phyloP scores from a whole-genome alignment of 2,888 invertebrate species.

The Sesia apiformis region DNA sequence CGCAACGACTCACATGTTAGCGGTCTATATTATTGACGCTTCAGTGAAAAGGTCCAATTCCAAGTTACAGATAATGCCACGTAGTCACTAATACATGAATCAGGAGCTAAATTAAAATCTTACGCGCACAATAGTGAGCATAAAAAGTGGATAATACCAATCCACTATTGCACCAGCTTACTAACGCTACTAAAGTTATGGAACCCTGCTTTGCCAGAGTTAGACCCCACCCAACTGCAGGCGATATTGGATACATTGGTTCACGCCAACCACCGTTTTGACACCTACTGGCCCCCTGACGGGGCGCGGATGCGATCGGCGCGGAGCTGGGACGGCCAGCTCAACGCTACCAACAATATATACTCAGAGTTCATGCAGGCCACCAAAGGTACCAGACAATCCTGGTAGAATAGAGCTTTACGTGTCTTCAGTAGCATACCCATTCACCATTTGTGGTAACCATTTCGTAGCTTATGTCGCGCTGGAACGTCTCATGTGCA shows the following conservation, averaged over 20 bases:
- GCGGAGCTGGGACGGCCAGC: conserved; percentile 49
- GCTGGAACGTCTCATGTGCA: background rate
- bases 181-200: conserved; percentile 37
- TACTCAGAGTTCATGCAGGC: conserved; percentile 52
- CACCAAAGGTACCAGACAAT: conserved; percentile 44
- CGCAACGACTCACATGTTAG: too few relatives aligned
- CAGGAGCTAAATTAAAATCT: too few relatives aligned
- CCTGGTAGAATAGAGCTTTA: conserved; percentile 35
- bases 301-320: conserved; percentile 28
- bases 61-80: too few relatives aligned
- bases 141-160: background rate
- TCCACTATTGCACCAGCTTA: conserved; percentile 21
- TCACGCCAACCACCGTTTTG: conserved; percentile 46
- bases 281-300: conserved; percentile 52
- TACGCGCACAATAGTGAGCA: too few relatives aligned
- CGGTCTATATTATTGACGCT: too few relatives aligned
- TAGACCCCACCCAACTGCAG: conserved; percentile 59
- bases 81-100: too few relatives aligned
- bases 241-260: conserved; percentile 59
- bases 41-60: too few relatives aligned
- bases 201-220: conserved; percentile 53
- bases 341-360: conserved; percentile 42
- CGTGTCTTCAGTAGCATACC: background rate
- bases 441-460: conserved; percentile 4
- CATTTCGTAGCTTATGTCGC: background rate